Conservation (phyloP, 2,797 vertebrate species). For the Chelon labrosus region DNA sequence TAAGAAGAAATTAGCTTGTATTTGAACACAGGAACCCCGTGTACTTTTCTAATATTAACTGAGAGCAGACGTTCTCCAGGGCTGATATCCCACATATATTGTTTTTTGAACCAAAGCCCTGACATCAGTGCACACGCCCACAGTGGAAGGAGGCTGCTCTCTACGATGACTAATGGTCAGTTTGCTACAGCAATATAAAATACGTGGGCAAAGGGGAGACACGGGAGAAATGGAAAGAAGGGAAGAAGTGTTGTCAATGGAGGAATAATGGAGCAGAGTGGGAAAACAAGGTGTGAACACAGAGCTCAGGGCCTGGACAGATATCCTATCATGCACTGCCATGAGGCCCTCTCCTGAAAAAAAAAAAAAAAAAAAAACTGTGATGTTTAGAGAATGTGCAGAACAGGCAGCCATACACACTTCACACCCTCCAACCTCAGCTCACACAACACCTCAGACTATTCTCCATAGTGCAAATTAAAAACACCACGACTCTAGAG, state of each 20-base stretch:
- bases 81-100: slow-evolving; percentile 13
- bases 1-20: not conserved
- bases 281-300: slow-evolving; percentile 31
- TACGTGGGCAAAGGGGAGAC: slow-evolving; percentile 30
- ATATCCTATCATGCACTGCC: slow-evolving; percentile 38
- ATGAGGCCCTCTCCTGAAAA: not conserved
- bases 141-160: slow-evolving; percentile 29
- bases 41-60: slow-evolving; percentile 6
- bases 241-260: slow-evolving; percentile 35
- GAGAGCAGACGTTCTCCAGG: slow-evolving; percentile 7
- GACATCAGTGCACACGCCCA: slow-evolving; percentile 34
- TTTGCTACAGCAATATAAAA: slow-evolving; percentile 60
- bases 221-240: slow-evolving; percentile 54
- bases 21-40: not conserved
- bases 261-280: slow-evolving; percentile 18
- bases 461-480: slow-evolving; percentile 14
- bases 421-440: slow-evolving; percentile 8
- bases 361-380: not conserved
- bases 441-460: slow-evolving; percentile 19
- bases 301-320: slow-evolving; percentile 15
- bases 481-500: slow-evolving; percentile 5
- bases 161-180: slow-evolving; percentile 60
- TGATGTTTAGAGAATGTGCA: not conserved
- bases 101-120: slow-evolving; percentile 19
- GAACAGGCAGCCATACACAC: slow-evolving; percentile 26